Evolutionary conservation across 2,797 vertebrate species (phyloP), one percentile per base, ranked within the genome.

Genomic region (Oophaga sylvatica): DNA sequence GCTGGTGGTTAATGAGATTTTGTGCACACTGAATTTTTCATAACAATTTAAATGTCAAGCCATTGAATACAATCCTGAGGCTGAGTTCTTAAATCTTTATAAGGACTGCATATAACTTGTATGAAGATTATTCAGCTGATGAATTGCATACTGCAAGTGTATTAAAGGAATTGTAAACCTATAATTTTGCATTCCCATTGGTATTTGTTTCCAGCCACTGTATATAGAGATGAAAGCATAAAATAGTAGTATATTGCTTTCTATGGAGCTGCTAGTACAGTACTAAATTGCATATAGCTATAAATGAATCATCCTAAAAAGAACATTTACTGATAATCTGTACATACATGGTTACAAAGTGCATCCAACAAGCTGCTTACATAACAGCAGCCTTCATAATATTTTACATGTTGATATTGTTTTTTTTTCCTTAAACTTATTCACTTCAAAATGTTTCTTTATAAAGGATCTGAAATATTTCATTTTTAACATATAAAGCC

Each of bases 41-140:
- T 77, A 77, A 45, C 75, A 77, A 77, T 77, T 77, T 56, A 77
- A 77, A 80, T 80, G 56, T 63, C 78, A 80, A 62, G 78, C 29
- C 11, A 80, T 31, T 19, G 62, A 59, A 41, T 80, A 41, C 57
- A 80, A 80, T 77, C 57, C 59, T 22, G 78, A 80, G 56, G 31
- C 56, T 31, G 26, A 80, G 59, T 57, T 59, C 56, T 80, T 41
- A 80, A 16, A 80, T 80, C 56, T 80, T 59, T 31, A 62, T 59
- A 63, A 80, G 78, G 78, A 62, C 56, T 35, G 29, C 78, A 31
- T 80, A 62, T 63, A 31, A 60, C 56, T 80, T 62, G 78, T 59
- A 59, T 80, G 78, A 59, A 80, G 75, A 77, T 62, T 59, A 80
- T 80, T 80, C 56, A 80, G 56, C 26, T 59, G 56, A 80, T 59